Evolutionary conservation across 2,797 vertebrate genomes (phyloP), one percentile per base, ranked within the genome.

Genomic region (Macroramphosus scolopax): DNA sequence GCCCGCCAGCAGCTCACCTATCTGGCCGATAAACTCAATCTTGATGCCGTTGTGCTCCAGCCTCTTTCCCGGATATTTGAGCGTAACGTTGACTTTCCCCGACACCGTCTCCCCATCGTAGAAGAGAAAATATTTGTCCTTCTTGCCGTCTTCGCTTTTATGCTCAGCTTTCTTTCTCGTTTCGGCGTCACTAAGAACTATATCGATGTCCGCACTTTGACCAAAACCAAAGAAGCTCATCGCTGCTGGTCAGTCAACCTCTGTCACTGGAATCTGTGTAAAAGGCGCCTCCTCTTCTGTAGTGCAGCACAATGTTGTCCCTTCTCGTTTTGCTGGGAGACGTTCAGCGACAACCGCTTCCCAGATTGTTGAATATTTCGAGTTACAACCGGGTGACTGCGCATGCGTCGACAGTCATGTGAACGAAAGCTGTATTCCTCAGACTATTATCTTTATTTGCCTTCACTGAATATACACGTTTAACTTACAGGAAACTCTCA

Each of bases 21-120:
- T 98, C 85, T 95, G 95, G 1, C 96, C 94, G 40, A 98, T 88
- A 69, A 97, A 97, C 67, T 97, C 94, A 18, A 98, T 89, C 80
- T 97, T 98, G 86, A 98, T 92, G 66, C 96, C 95, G 62, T 92
- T 93, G 79, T 98, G 95, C 72, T 98, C 95, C 61, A 98, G 90
- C 47, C 92, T 90, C 83, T 94, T 94, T 39, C 94, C 95, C 5
- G 93, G 94, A 64, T 92, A 92, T 71, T 95, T 95, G 22, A 98
- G 92, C 2, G 90, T 93, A 6, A 98, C 91, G 65, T 89, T 92
- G 51, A 95, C 91, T 83, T 92, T 90, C 1, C 95, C 95, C 1
- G 92, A 92, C 29, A 98, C 94, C 0, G 95, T 98, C 56, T 98
- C 96, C 0, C 96, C 95, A 11, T 98, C 95, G 51, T 93, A 95